Base-by-base conservation (phyloP, 2,888 invertebrate genomes). In the Epicampocera succincta region DNA sequence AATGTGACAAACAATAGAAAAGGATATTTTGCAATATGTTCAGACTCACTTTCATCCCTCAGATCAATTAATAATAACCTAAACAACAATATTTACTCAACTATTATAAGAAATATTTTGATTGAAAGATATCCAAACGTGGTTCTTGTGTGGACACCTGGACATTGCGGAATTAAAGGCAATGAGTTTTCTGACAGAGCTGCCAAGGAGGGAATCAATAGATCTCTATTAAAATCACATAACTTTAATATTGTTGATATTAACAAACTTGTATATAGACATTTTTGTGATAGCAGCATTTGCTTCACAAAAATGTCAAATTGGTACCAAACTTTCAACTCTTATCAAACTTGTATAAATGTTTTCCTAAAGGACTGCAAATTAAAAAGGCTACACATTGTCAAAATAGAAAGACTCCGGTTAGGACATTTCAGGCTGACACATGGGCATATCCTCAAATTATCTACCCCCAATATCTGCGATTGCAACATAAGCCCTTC, bases 101-200 rank as follows among this genome's bases (percentile, higher is more conserved):
- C 12, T 19, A 21, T 0, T 6, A 25, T 52, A 21, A 40, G 66
- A 25, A 66, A 66, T n/a, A 40, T n/a, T n/a, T 6, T 66, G 11
- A 54, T 50, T 15, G 4, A 21, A 3, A 66, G 25, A 52, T 42
- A 15, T 13, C 66, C 52, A 6, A 25, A 52, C 6, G 25, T 54
- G 21, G 52, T 25, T 11, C 40, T 66, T n/a, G 40, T 66, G 11
- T 66, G 52, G 65, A 50, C 65, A 9, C 61, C 44, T 38, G 56
- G 38, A 1, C 33, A 54, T 6, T 25, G 54, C 33, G 25, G 25
- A 33, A 54, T 54, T 15, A 15, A n/a, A 33, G 60, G 60, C 19
- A 60, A 60, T 13, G 60, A 60, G 13, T 42, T 42, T 42, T 42
- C 60, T 8, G 44, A 63, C 17, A 48, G 48, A 13, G 3, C 48